Evolutionary conservation across 2,797 vertebrate species (phyloP).

Genomic region (Buphagus erythrorhynchus): DNA sequence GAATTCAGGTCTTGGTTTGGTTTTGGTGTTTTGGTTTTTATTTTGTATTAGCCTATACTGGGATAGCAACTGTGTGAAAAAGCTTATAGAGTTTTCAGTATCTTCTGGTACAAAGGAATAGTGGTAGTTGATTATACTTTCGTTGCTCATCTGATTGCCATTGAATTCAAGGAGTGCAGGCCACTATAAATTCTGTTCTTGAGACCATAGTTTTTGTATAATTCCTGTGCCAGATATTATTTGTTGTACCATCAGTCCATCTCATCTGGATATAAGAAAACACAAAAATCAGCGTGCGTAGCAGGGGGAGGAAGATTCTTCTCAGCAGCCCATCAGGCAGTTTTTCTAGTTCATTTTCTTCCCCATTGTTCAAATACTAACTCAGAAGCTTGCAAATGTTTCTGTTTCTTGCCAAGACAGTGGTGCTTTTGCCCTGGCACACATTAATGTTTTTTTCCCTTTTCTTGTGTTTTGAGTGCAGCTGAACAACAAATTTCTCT

Average conservation of each 20-base stretch:
- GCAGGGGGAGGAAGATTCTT: neutral
- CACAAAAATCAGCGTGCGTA: neutral
- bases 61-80: neutral
- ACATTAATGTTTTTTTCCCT: neutral
- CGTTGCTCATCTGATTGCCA: neutral
- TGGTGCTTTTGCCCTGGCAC: conserved; percentile 58
- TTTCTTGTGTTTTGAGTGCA: conserved; percentile 57
- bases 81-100: neutral
- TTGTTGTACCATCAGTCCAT: neutral
- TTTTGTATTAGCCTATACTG: neutral
- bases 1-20: neutral
- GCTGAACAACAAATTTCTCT: conserved; percentile 59
- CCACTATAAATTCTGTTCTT: neutral
- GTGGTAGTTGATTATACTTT: neutral
- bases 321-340: conserved; percentile 9
- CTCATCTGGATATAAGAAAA: neutral
- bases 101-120: neutral
- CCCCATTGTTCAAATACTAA: conserved; percentile 9
- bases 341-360: conserved; percentile 60
- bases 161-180: neutral
- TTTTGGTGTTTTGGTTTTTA: neutral
- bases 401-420: conserved; percentile 56
- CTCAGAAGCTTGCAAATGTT: conserved; percentile 58
- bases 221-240: neutral
- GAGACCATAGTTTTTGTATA: neutral